Percentiles rank a stretch among this genome's conserved stretches.
These are phyloP conservation scores for Oscheius sp. DNA, from an alignment of 1,140 invertebrate genomes.

Conservation along the genomic window DNA sequence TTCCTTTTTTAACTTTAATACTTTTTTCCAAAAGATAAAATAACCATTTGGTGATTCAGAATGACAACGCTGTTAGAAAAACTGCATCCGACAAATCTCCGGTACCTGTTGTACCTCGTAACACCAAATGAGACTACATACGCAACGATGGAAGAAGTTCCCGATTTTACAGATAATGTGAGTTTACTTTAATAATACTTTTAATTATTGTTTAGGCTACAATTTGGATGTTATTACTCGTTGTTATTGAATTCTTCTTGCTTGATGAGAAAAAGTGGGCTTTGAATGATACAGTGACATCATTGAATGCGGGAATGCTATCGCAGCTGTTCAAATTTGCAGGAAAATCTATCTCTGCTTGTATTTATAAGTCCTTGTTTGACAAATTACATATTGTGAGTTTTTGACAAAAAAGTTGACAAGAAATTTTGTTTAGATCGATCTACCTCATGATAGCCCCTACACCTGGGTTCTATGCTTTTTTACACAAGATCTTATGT, in stretches of 20 bases:
- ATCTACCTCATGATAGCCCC: constrained; percentile 13
- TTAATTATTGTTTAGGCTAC: constrained; percentile 55
- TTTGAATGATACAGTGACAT: constrained; percentile 57
- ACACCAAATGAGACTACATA: constrained; percentile 53
- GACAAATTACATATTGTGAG: constrained; percentile 5
- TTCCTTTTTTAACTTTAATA: no score
- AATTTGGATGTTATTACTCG: constrained; percentile 52
- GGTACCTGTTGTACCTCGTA: constrained; percentile 52
- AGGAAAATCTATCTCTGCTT: constrained; percentile 7
- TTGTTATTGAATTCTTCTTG: constrained; percentile 55
- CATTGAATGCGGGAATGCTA: constrained; percentile 57
- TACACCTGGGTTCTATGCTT: constrained; percentile 59
- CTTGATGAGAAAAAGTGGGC: constrained; percentile 52
- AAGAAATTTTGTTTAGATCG: neutral
- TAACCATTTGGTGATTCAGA: no score
- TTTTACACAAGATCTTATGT: constrained; percentile 50
- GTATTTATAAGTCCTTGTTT: neutral
- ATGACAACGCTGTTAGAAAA: no score
- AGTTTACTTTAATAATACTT: constrained; percentile 11
- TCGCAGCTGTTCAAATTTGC: constrained; percentile 58
- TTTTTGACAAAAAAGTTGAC: neutral
- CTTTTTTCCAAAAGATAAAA: no score
- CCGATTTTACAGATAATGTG: constrained; percentile 58
- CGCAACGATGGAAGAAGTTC: constrained; percentile 48
- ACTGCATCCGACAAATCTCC: constrained; percentile 47